Evolutionary conservation across 30 jellyfish, hydroid and myxozoan species (phyloP), one percentile per base, ranked within the genome.

Genomic region (Aurelia sp.): DNA sequence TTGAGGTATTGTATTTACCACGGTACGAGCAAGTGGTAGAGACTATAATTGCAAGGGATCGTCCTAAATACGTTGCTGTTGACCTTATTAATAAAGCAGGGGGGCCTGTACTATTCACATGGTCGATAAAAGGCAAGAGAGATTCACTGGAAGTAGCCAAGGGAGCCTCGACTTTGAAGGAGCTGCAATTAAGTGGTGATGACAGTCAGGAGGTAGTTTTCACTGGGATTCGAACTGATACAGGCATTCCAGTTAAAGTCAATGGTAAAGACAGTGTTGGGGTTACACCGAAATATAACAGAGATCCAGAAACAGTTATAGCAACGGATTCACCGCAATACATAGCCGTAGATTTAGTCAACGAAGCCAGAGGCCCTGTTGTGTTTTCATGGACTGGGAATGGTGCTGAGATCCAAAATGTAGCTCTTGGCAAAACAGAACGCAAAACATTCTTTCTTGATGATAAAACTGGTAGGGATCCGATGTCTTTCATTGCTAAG

Each of bases 71-170:
- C 62, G 89, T 62, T 17, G 73, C 50, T 0, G 50, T 78, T 33
- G 78, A 37, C 16, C 57, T 78, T 6, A 21, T 23, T 31, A 78
- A 78, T 78, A 23, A 78, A 11, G 89, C 89, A 21, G 40, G n/a
- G 12, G 89, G 79, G n/a, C 89, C 89, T 10, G 89, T 63, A 3
- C 41, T n/a, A 37, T 78, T 78, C 72, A 4, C 35, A 18, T 61
- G 69, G 69, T 18, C 16, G 12, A 59, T 18, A 59, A 59, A 59
- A 18, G 69, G 69, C 23, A 21, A 18, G 23, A 59, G 13, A 21
- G 33, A 59, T 18, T 18, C 69, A 12, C 16, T 59, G 69, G 69
- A 59, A 59, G 33, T 59, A 6, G 69, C 23, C 3, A 59, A n/a
- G 16, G 69, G 69, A n/a, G 69, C 69, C 23, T 59, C 69, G 13